These are phyloP conservation scores for Acrobasis repandana DNA, from an alignment of 2,888 invertebrate species.

Conservation along the genomic window DNA sequence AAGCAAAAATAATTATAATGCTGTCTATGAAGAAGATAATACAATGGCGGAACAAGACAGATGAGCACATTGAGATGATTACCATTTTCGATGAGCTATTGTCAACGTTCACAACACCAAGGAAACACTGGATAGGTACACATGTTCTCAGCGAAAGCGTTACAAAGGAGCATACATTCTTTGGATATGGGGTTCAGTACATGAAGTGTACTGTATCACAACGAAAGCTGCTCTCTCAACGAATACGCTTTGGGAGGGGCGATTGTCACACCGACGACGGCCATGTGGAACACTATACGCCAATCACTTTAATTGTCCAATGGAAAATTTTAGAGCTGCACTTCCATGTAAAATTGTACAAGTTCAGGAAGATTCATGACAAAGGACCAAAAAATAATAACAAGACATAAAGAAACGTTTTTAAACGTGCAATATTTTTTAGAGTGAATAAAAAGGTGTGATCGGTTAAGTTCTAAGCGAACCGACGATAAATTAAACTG, in stretches of 20 bases:
- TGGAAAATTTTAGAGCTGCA: conserved; percentile 60
- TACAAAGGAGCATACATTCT: conserved; percentile 58
- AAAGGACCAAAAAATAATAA: conserved; percentile 52
- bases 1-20: conserved; percentile 56
- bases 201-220: conserved; percentile 56
- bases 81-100: conserved; percentile 69
- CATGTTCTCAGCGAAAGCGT: conserved; percentile 66
- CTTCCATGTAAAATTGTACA: conserved; percentile 73
- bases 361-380: conserved; percentile 58
- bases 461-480: conserved; percentile 68
- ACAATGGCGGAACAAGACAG: conserved; percentile 42
- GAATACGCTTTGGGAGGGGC: conserved; percentile 74
- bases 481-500: conserved; percentile 64
- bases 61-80: conserved; percentile 48
- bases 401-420: conserved; percentile 51
- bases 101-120: conserved; percentile 65
- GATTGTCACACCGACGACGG: conserved; percentile 74
- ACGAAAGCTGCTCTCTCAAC: conserved; percentile 53
- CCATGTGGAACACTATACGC: conserved; percentile 36
- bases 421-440: conserved; percentile 63
- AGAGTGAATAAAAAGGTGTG: conserved; percentile 57
- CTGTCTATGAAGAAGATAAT: conserved; percentile 44
- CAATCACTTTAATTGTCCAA: conserved; percentile 30
- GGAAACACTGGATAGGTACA: conserved; percentile 46
- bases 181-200: conserved; percentile 35